Conservation (phyloP, 1,140 invertebrate genomes). For the Anastatus disparis region DNA sequence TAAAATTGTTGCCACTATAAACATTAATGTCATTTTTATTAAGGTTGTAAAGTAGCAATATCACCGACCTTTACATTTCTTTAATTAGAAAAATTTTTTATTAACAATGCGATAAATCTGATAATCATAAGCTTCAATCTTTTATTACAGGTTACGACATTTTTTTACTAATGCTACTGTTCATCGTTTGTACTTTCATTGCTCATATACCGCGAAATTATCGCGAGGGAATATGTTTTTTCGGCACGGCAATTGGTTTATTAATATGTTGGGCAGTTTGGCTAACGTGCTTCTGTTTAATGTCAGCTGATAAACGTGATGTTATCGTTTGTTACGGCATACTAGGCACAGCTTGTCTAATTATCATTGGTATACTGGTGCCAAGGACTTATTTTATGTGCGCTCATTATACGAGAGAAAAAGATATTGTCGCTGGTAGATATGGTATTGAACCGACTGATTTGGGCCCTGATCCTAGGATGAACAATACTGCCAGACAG, state of each 20-base stretch:
- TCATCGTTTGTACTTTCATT: slow-evolving; percentile 67
- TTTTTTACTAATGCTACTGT: slow-evolving; percentile 67
- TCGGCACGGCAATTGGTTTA: slow-evolving; percentile 64
- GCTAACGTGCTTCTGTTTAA: slow-evolving; percentile 65
- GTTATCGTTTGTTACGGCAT: slow-evolving; percentile 65
- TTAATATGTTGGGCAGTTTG: slow-evolving; percentile 68
- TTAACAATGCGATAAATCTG: too few relatives aligned
- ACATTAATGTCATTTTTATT: too few relatives aligned
- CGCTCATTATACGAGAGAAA: slow-evolving; percentile 57
- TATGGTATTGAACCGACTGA: slow-evolving; percentile 51
- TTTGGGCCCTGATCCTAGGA: slow-evolving; percentile 51
- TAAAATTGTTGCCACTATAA: too few relatives aligned
- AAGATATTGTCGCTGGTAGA: slow-evolving; percentile 46
- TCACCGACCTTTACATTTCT: too few relatives aligned
- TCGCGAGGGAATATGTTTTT: slow-evolving; percentile 71
- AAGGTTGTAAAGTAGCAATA: too few relatives aligned
- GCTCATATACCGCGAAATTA: slow-evolving; percentile 70
- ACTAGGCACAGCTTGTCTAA: slow-evolving; percentile 63
- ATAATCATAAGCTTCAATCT: too few relatives aligned
- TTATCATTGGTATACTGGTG: slow-evolving; percentile 69
- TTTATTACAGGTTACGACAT: slow-evolving; percentile 64
- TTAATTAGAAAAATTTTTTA: too few relatives aligned
- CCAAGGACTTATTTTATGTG: slow-evolving; percentile 72
- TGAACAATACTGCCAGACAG: slow-evolving; percentile 55
- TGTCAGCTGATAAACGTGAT: slow-evolving; percentile 62